These are phyloP conservation scores for Lagenorhynchus albirostris DNA, from an alignment of 2,113 vertebrate species.

Conservation along the genomic window DNA sequence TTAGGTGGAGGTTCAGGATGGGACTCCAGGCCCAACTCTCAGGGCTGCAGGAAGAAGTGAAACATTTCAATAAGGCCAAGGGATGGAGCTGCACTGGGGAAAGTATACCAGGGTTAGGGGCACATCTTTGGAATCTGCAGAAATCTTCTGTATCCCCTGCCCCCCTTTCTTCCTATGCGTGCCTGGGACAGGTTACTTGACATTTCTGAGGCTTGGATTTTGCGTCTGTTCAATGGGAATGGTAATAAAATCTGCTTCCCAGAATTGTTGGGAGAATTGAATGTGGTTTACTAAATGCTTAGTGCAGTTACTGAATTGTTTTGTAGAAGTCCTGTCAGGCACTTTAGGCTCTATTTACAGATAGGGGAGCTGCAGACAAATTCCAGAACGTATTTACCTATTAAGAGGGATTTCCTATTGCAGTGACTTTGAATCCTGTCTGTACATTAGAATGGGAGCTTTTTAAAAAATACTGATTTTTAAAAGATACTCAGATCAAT, in stretches of 20 bases:
- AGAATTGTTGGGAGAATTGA: background rate
- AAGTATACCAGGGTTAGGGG: background rate
- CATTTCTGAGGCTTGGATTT: background rate
- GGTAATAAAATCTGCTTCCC: background rate
- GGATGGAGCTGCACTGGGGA: background rate
- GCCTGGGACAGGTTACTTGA: background rate
- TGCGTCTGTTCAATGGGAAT: background rate
- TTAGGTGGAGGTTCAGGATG: background rate
- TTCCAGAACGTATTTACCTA: background rate
- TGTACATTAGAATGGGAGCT: background rate
- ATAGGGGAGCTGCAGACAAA: background rate
- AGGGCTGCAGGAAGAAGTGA: background rate
- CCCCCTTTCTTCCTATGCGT: background rate
- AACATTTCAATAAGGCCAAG: background rate
- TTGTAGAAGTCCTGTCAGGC: background rate
- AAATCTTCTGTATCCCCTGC: fast-evolving
- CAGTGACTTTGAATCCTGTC: background rate
- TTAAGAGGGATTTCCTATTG: background rate
- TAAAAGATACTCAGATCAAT: background rate
- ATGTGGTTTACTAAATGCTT: background rate
- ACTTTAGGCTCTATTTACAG: background rate
- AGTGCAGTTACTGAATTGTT: background rate
- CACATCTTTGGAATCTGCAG: background rate
- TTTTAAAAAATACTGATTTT: background rate
- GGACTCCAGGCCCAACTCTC: background rate